Conservation (phyloP, 2,888 invertebrate genomes). For the Mimumesa dahlbomi region DNA sequence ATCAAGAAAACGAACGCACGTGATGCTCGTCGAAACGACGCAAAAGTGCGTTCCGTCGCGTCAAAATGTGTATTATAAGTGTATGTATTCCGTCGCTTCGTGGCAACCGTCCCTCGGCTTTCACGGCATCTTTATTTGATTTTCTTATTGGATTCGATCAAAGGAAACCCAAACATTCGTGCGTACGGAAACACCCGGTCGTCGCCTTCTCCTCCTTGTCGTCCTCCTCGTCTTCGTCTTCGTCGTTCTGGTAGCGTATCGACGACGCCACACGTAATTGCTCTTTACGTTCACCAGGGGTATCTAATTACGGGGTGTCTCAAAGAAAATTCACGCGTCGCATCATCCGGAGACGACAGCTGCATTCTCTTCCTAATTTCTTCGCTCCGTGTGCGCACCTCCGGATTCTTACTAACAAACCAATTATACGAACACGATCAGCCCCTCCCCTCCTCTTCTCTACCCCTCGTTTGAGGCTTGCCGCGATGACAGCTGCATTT, state of each 20-base stretch:
- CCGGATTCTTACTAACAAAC: conserved; percentile 25
- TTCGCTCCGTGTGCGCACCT: not conserved
- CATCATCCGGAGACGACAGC: conserved; percentile 28
- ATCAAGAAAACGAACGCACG: no score
- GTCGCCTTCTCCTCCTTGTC: no score
- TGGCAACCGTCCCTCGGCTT: no score
- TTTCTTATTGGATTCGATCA: conserved; percentile 25
- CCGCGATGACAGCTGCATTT: conserved; percentile 57
- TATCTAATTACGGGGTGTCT: conserved; percentile 38
- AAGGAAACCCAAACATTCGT: conserved; percentile 25
- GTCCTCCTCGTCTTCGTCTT: no score
- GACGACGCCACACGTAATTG: conserved; percentile 19
- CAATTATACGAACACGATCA: conserved; percentile 50
- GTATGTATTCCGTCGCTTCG: no score
- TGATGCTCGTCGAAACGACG: no score
- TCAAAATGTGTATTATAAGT: no score
- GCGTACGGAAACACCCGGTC: not conserved
- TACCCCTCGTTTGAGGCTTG: conserved; percentile 25
- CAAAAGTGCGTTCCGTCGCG: no score
- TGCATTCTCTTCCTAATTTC: conserved; percentile 39
- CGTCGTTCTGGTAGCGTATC: conserved; percentile 1
- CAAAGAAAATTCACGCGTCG: conserved; percentile 42
- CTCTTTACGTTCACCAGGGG: conserved; percentile 13
- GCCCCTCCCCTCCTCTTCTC: no score
- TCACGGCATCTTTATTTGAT: conserved; percentile 5